A percentile compares a stretch with the other conserved stretches of the same genome.
phyloP scores from a whole-genome alignment of 2,797 vertebrate species.

The Emys orbicularis region DNA sequence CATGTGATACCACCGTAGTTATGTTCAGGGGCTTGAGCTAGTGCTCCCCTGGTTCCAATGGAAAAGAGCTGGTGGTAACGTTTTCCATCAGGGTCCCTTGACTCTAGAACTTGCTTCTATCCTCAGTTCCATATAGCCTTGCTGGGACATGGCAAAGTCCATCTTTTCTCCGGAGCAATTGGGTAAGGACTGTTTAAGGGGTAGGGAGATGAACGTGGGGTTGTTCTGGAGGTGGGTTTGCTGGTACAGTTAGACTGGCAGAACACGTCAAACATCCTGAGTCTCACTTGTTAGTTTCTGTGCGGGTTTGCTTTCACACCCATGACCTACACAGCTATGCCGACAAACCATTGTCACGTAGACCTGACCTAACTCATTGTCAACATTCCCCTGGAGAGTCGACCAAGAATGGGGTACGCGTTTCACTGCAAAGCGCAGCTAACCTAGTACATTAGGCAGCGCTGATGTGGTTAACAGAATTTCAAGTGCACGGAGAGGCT shows the following conservation, averaged over 20 bases:
- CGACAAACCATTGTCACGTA: not conserved
- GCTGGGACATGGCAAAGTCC: not conserved
- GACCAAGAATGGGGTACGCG: not conserved
- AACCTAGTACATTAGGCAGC: not conserved
- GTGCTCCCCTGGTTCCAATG: not conserved
- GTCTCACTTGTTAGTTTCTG: not conserved
- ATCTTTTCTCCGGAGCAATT: not conserved
- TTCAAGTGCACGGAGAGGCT: not conserved
- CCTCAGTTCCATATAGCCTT: not conserved
- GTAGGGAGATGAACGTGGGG: not conserved
- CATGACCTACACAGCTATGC: not conserved
- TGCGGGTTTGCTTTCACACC: not conserved
- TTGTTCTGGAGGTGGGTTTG: accelerated
- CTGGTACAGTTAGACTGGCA: not conserved
- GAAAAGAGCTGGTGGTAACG: not conserved
- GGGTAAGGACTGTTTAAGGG: not conserved
- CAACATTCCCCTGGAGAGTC: not conserved
- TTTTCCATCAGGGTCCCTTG: not conserved
- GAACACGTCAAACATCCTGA: not conserved
- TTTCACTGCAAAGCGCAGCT: not conserved
- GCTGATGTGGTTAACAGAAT: conserved; percentile 29
- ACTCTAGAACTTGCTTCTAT: not conserved
- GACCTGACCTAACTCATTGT: not conserved
- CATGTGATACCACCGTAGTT: not conserved
- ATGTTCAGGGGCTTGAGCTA: accelerated